A percentile compares a stretch with the other conserved stretches of the same genome.
These are phyloP conservation scores for Hippolais icterina DNA, from an alignment of 2,113 vertebrate genomes.

Conservation along the genomic window DNA sequence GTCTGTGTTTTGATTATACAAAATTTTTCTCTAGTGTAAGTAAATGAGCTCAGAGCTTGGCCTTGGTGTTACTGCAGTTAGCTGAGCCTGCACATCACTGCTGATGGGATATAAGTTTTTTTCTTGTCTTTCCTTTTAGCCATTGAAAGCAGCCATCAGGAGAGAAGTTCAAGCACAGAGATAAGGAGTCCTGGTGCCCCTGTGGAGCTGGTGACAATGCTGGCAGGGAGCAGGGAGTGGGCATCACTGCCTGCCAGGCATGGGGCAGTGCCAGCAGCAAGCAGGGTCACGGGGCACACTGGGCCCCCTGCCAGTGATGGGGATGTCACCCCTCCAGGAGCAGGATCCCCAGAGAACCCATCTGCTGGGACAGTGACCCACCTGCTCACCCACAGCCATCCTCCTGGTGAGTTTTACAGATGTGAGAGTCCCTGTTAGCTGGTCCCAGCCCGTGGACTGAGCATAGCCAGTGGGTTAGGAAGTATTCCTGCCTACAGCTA, in stretches of 20 bases:
- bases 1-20: background rate
- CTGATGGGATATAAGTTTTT: background rate
- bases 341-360: background rate
- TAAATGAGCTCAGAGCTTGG: slow-evolving; percentile 16
- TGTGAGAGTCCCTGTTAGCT: rapidly evolving
- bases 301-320: rapidly evolving
- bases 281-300: rapidly evolving
- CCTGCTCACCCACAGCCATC: background rate
- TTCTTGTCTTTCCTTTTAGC: slow-evolving; percentile 31
- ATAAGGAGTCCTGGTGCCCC: slow-evolving; percentile 42
- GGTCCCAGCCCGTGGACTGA: background rate
- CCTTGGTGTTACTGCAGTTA: background rate
- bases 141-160: slow-evolving; percentile 14
- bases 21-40: background rate
- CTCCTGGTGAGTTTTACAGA: background rate
- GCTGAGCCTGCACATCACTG: background rate
- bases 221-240: slow-evolving; percentile 65
- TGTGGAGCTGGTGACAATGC: slow-evolving; percentile 62
- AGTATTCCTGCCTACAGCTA: background rate
- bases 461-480: background rate
- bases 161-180: background rate
- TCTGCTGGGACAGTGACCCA: background rate
- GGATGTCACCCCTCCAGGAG: background rate
- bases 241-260: slow-evolving; percentile 65
- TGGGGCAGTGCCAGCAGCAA: rapidly evolving